These are phyloP conservation scores for Drosophila cracens DNA, from an alignment of 2,888 invertebrate species.

Conservation along the genomic window DNA sequence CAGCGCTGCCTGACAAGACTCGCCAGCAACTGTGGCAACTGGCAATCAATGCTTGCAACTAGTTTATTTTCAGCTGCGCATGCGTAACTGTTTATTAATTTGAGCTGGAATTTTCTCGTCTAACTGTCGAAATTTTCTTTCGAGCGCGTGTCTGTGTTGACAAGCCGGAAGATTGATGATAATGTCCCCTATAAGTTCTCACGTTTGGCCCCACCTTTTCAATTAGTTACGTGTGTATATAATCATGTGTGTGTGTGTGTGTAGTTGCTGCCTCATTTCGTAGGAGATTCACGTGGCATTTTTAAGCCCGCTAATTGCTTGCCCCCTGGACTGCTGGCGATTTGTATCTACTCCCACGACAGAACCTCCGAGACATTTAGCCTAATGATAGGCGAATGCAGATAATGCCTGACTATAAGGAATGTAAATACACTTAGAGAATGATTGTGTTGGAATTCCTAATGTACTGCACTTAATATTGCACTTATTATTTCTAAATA, in stretches of 20 bases:
- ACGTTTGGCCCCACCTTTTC: constrained; percentile 66
- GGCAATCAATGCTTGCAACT: constrained; percentile 58
- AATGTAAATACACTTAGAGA: constrained; percentile 2
- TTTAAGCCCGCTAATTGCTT: constrained; percentile 63
- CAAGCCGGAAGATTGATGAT: constrained; percentile 63
- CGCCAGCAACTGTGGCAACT: constrained; percentile 10
- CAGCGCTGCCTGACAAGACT: constrained; percentile 44
- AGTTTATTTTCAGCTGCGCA: constrained; percentile 64
- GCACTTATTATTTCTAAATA: no score
- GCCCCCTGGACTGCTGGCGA: constrained; percentile 36
- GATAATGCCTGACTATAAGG: constrained; percentile 48
- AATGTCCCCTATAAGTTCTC: constrained; percentile 59
- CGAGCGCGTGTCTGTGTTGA: constrained; percentile 25
- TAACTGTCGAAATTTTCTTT: neutral
- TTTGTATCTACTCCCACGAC: constrained; percentile 70
- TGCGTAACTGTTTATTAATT: constrained; percentile 80
- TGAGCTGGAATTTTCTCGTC: constrained; percentile 32
- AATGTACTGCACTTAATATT: neutral
- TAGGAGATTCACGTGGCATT: constrained; percentile 64
- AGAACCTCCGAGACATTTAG: constrained; percentile 53
- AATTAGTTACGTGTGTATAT: constrained; percentile 59
- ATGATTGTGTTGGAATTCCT: neutral
- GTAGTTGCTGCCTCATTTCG: constrained; percentile 45
- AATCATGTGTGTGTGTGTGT: neutral
- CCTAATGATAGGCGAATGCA: constrained; percentile 70